These are phyloP conservation scores for Marcusenius ussheri DNA, from an alignment of 2,113 vertebrate genomes.

Conservation along the genomic window DNA sequence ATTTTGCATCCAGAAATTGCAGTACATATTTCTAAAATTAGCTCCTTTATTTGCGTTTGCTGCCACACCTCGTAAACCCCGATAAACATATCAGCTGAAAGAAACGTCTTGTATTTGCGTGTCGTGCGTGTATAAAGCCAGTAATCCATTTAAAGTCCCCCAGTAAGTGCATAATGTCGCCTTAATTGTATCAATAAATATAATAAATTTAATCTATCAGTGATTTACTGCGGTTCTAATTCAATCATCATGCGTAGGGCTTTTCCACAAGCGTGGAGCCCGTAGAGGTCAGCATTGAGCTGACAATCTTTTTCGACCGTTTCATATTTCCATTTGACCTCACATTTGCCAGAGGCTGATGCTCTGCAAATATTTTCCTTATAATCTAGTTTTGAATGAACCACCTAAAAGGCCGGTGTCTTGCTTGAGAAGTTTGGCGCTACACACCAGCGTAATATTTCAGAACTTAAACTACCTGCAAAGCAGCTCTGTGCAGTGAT, in stretches of 20 bases:
- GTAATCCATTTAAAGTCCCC: neutral
- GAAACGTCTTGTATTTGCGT: neutral
- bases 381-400: conserved; percentile 1
- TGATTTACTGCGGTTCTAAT: neutral
- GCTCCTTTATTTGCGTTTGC: neutral
- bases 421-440: neutral
- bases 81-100: neutral
- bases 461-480: neutral
- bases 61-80: neutral
- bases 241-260: neutral
- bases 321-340: conserved; percentile 18
- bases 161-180: neutral
- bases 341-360: neutral
- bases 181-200: neutral
- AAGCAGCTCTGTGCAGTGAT: neutral
- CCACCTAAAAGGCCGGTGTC: neutral
- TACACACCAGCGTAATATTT: neutral
- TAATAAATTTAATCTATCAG: neutral
- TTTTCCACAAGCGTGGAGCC: neutral
- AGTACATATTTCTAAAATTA: neutral
- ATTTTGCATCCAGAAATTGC: neutral
- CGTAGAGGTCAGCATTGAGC: conserved; percentile 15
- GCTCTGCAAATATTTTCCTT: conserved; percentile 25
- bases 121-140: neutral
- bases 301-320: neutral